Evolutionary conservation across 2,888 invertebrate genomes (phyloP), one percentile per base, ranked within the genome.

Genomic region (Ischnus inquisitorius): DNA sequence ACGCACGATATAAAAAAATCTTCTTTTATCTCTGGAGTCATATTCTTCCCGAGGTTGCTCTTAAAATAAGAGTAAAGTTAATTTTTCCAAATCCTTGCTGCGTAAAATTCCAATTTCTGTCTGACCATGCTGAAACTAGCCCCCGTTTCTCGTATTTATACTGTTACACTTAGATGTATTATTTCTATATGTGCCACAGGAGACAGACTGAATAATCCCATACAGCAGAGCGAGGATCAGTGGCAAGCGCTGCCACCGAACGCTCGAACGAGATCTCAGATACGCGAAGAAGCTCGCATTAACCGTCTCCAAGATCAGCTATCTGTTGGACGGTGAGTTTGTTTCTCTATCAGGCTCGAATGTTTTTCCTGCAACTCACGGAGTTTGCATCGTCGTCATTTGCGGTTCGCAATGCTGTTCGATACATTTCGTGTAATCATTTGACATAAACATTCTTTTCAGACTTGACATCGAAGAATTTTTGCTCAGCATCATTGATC

Each of bases 381-480:
- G n/a, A n/a, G n/a, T n/a, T n/a, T n/a, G n/a, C n/a, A n/a, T n/a
- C n/a, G n/a, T n/a, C n/a, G n/a, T n/a, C n/a, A n/a, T n/a, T n/a
- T n/a, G n/a, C n/a, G n/a, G n/a, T n/a, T n/a, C n/a, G n/a, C 43
- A 43, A 1, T 12, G 3, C 8, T 12, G 43, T 43, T 46, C 12
- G 4, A 46, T 14, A 46, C 12, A 46, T 46, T 28, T 28, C 28
- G 12, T 43, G 12, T 43, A 46, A 46, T 6, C 12, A n/a, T 46
- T 46, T 46, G n/a, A 46, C 12, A 43, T 43, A 43, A 43, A 43
- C n/a, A 48, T 48, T 48, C 34, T 6, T 62, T 62, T 39, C 22
- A 65, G 43, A 43, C 41, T 65, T 43, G 19, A 4, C 41, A 43
- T 41, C 10, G 22, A 10, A 41, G 65, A 65, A 43, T 65, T 43